Evolutionary conservation across 2,888 invertebrate species (phyloP).

Genomic region (Timandra comae): DNA sequence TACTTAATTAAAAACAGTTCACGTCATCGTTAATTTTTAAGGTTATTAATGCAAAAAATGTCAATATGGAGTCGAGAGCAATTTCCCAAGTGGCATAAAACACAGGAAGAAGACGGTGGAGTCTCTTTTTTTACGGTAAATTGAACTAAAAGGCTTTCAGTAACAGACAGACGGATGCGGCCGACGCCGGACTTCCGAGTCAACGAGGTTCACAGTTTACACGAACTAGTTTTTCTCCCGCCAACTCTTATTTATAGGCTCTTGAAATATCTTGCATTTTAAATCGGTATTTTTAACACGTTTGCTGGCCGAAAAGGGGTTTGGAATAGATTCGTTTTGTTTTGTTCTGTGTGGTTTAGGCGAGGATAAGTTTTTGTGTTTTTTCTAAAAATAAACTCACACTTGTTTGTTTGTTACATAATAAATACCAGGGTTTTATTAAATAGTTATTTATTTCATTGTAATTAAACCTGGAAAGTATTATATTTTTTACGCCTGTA

Average conservation of each 20-base stretch:
- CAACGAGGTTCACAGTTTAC: conserved; percentile 48
- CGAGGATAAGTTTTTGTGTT: too few relatives aligned
- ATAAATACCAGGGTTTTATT: too few relatives aligned
- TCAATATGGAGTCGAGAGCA: conserved; percentile 27
- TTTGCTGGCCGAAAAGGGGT: too few relatives aligned
- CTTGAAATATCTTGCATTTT: conserved; percentile 13
- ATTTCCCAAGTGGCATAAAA: conserved; percentile 54
- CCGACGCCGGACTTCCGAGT: conserved; percentile 55
- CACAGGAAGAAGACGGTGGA: conserved; percentile 42
- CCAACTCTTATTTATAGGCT: conserved; percentile 38
- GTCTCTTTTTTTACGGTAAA: conserved; percentile 64
- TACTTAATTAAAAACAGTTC: too few relatives aligned
- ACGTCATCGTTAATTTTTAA: too few relatives aligned
- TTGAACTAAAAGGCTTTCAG: conserved; percentile 72
- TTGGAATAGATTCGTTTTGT: too few relatives aligned
- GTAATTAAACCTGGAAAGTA: too few relatives aligned
- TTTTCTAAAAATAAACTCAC: too few relatives aligned
- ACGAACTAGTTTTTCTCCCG: conserved; percentile 43
- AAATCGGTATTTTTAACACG: not conserved
- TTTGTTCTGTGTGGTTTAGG: too few relatives aligned
- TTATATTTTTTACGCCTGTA: too few relatives aligned
- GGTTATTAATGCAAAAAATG: not conserved
- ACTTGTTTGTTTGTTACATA: too few relatives aligned
- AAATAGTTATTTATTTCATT: too few relatives aligned
- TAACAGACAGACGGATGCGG: conserved; percentile 59